These are phyloP conservation scores for Rhabdophis nuchalis DNA, from an alignment of 2,797 vertebrate species.

Conservation along the genomic window DNA sequence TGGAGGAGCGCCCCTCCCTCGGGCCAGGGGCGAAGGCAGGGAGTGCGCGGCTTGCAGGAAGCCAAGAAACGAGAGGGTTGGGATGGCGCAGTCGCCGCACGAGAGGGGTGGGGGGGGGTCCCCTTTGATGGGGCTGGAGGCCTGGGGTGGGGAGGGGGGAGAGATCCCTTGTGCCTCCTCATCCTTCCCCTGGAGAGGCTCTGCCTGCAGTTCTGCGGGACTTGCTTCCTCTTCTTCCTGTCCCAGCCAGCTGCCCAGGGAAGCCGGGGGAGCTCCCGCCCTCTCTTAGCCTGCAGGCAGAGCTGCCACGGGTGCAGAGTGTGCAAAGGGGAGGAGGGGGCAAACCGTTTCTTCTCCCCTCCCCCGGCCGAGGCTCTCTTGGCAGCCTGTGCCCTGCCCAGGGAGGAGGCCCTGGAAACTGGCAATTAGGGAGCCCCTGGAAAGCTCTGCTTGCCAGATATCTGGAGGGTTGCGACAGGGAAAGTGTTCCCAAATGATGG, in stretches of 20 bases:
- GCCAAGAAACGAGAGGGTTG: neutral
- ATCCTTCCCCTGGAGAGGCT: neutral
- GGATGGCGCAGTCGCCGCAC: neutral
- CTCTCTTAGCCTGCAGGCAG: neutral
- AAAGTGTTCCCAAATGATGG: neutral
- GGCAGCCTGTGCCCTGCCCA: neutral
- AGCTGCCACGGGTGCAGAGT: neutral
- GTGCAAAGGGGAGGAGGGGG: neutral
- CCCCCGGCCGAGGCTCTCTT: neutral
- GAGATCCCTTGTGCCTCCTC: neutral
- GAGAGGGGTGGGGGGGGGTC: neutral
- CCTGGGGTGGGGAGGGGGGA: neutral
- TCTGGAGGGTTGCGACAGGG: neutral
- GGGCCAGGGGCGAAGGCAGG: neutral
- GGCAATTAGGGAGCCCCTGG: neutral
- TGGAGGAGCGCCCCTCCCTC: neutral
- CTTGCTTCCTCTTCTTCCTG: too few relatives aligned
- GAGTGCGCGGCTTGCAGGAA: neutral
- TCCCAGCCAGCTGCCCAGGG: too few relatives aligned
- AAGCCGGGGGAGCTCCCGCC: neutral
- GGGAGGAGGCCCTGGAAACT: neutral
- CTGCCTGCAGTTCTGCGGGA: neutral
- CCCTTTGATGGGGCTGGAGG: neutral
- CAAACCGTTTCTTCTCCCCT: too few relatives aligned
- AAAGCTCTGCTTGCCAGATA: neutral